phyloP scores from a whole-genome alignment of 2,888 invertebrate genomes.

The Dermolepida albohirtum region DNA sequence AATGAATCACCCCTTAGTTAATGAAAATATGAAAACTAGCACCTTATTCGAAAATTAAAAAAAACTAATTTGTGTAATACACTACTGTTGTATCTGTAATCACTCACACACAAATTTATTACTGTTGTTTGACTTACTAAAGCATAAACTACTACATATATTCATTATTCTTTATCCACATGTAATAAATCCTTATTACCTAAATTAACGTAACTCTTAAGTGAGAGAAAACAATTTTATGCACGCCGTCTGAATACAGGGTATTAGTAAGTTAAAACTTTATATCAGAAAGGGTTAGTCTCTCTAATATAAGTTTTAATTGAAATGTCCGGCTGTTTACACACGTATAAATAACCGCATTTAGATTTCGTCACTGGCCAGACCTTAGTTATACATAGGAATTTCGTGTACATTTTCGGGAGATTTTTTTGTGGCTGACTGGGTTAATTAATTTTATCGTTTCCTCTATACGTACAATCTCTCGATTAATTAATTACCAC shows the following conservation, averaged over 20 bases:
- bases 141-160: too few relatives aligned
- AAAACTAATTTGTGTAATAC: too few relatives aligned
- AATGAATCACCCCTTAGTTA: too few relatives aligned
- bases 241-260: background rate
- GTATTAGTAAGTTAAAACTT: conserved; percentile 7
- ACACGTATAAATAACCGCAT: background rate
- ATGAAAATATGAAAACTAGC: too few relatives aligned
- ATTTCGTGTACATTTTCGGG: background rate
- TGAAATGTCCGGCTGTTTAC: conserved; percentile 17
- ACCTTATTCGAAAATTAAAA: too few relatives aligned
- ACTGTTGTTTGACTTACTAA: too few relatives aligned
- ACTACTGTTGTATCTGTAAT: too few relatives aligned
- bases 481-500: conserved; percentile 11
- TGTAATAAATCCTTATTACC: conserved; percentile 23
- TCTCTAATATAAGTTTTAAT: conserved; percentile 10
- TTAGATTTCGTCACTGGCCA: too few relatives aligned
- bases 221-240: conserved; percentile 10
- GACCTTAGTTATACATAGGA: too few relatives aligned
- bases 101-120: too few relatives aligned
- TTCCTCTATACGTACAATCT: background rate
- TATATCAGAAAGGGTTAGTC: conserved; percentile 13
- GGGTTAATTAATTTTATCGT: conserved; percentile 7
- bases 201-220: conserved; percentile 18
- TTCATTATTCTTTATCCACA: too few relatives aligned
- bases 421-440: background rate